Conservation (phyloP, 2,113 vertebrate species). For the Ranitomeya imitator region DNA sequence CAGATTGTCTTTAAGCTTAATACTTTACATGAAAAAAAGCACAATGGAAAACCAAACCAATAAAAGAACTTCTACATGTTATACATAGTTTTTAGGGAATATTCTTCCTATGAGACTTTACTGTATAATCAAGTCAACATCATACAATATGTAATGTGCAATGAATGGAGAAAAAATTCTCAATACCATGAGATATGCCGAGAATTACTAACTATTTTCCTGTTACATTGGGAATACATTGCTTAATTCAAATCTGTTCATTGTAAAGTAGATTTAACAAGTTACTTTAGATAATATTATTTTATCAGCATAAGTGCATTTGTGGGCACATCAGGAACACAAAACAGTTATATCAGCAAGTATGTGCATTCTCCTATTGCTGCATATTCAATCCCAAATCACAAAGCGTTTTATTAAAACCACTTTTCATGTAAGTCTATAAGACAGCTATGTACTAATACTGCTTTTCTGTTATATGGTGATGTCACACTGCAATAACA, state of each 20-base stretch:
- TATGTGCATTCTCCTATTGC: background rate
- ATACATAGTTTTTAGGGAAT: background rate
- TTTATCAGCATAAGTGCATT: constrained; percentile 34
- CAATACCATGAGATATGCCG: background rate
- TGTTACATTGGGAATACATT: background rate
- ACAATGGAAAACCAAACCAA: background rate
- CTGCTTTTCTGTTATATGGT: background rate
- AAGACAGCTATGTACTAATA: background rate
- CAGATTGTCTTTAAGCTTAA: background rate
- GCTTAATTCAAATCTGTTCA: background rate
- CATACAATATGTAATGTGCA: background rate
- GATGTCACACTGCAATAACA: background rate
- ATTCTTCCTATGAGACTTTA: background rate
- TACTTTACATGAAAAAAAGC: background rate
- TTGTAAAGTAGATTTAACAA: constrained; percentile 32
- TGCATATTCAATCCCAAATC: background rate
- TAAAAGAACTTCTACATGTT: background rate
- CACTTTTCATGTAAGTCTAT: constrained; percentile 12
- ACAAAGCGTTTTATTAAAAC: constrained; percentile 44
- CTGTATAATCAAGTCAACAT: constrained; percentile 3
- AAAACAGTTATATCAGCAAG: constrained; percentile 26
- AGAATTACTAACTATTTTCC: background rate
- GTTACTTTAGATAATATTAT: constrained; percentile 14
- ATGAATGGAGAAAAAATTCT: background rate
- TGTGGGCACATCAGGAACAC: constrained; percentile 25